Base-by-base conservation (phyloP, 2,113 vertebrate genomes). In the Paratilapia polleni region DNA sequence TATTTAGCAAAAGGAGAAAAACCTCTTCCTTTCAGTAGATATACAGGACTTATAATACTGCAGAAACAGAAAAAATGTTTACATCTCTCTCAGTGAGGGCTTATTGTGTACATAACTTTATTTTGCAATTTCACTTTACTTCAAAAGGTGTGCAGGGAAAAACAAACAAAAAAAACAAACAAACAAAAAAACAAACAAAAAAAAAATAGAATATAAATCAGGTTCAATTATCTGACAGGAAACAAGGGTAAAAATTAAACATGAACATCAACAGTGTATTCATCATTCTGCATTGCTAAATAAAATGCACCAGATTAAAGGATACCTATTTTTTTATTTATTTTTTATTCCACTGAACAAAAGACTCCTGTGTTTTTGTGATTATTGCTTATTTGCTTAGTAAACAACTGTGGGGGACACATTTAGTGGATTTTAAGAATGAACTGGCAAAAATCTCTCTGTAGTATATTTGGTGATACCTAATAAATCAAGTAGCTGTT, bases 191-290 rank as follows among this genome's bases (percentile, higher is more conserved):
- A 31, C 4, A 31, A 31, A 20, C 10, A 52, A 22, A 49, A 24
- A 31, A 31, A 5, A 59, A 19, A 63, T 15, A 80, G 70, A 83
- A 87, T 89, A 83, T 74, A 84, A 90, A 89, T 78, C 62, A 85
- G 68, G 57, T 54, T 73, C 84, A 89, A 90, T 91, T 86, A 92
- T 73, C 80, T 87, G 85, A 82, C 85, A 89, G 34, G 52, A 88
- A 82, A 83, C 82, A 85, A 22, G 59, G 84, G 77, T 81, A 89
- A 80, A 93, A 91, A 92, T 92, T 83, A 85, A 91, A 87, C 63
- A 88, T 70, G 70, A 82, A 87, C 52, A 64, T 83, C 75, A 63
- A 91, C 90, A 91, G 87, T 84, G 31, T 14, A 49, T 49, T 92
- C 85, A 52, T 92, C 82, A 91, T 83, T 88, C 64, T 76, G 20